Percentiles rank a stretch among this genome's conserved stretches.
Evolutionary conservation across 2,113 vertebrate genomes (phyloP).

Genomic region (Pholis gunnellus): DNA sequence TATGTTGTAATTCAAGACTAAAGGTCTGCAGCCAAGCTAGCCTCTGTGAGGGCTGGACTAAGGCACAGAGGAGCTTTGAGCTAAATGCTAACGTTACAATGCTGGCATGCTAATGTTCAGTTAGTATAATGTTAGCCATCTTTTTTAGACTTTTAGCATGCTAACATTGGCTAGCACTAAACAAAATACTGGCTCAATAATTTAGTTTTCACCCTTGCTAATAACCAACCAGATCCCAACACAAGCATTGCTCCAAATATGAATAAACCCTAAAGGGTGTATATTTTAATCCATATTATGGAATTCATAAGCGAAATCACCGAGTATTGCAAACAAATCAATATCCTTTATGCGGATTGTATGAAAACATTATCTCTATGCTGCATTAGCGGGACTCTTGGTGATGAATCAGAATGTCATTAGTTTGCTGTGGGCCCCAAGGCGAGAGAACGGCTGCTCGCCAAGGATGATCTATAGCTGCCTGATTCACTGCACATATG

Average conservation of each 20-base stretch:
- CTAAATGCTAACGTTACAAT: background rate
- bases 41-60: background rate
- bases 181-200: no score
- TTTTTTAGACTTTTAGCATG: background rate
- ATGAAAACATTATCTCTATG: constrained; percentile 17
- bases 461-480: constrained; percentile 32
- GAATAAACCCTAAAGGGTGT: background rate
- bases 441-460: background rate
- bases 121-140: background rate
- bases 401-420: constrained; percentile 44
- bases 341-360: constrained; percentile 1
- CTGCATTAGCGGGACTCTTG: constrained; percentile 10
- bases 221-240: no score
- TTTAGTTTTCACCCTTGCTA: no score
- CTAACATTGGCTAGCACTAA: background rate
- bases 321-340: constrained; percentile 4
- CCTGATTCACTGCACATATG: constrained; percentile 19
- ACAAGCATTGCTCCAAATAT: background rate
- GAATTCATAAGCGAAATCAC: constrained; percentile 8
- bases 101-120: background rate
- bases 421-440: constrained; percentile 9
- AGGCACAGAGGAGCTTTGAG: background rate
- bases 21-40: background rate
- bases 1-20: background rate
- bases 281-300: background rate